Evolutionary conservation across 2,888 invertebrate species (phyloP).

Genomic region (Eutolmus rufibarbis): DNA sequence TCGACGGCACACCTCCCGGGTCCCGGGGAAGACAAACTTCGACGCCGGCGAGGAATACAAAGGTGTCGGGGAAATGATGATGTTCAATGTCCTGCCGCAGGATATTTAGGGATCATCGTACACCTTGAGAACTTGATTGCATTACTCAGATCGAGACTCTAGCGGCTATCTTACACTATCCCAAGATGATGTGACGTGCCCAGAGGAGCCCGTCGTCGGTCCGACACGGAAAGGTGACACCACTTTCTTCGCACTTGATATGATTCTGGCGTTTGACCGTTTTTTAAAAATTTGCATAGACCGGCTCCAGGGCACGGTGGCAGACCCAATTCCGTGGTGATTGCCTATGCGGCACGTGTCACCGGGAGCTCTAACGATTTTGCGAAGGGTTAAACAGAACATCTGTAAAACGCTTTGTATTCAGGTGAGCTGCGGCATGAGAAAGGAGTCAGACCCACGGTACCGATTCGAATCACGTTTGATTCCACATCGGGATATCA

Average conservation of each 20-base stretch:
- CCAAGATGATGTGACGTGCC: not conserved
- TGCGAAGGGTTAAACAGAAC: not conserved
- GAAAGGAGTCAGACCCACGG: not conserved
- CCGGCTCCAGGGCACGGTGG: not conserved
- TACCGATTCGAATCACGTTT: constrained; percentile 5
- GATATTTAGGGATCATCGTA: constrained; percentile 1
- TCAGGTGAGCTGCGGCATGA: not conserved
- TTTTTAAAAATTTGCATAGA: not conserved
- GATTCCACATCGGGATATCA: not conserved
- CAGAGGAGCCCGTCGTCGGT: not conserved
- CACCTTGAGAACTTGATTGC: not conserved
- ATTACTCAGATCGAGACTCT: not conserved
- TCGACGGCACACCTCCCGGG: not conserved
- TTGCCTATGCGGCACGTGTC: constrained; percentile 24
- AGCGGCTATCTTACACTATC: not conserved
- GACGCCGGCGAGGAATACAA: not conserved
- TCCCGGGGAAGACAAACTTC: not conserved
- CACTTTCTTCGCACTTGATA: not conserved
- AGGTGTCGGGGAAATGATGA: not conserved
- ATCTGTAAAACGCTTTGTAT: constrained; percentile 7
- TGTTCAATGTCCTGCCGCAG: not conserved
- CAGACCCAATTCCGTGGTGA: not conserved
- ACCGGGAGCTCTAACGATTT: not conserved
- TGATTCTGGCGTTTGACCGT: not conserved
- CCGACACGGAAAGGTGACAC: not conserved